Evolutionary conservation across 2,797 vertebrate species (phyloP), one percentile per base, ranked within the genome.

Genomic region (Eulemur albifrons): DNA sequence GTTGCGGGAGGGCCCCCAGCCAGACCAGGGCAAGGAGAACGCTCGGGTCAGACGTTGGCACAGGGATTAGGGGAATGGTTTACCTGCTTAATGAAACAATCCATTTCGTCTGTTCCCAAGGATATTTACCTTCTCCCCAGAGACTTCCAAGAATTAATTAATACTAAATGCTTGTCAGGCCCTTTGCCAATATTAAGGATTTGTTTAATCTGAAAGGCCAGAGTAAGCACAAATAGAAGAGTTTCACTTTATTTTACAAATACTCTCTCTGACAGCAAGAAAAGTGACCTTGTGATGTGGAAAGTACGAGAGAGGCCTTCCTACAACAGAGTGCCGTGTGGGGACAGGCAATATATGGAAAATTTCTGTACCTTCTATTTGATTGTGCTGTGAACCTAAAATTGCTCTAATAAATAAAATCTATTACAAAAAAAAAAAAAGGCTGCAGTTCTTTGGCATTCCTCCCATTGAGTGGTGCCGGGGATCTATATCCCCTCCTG

Each of bases 151-250:
- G 95, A 95, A 96, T 96, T 96, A 96, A 96, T 96, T 96, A 97
- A 97, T 96, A 89, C 93, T 96, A 97, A 97, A 95, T 80, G 85
- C 81, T 96, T 90, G 96, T 97, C 92, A 83, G 92, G 67, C 76
- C 72, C 73, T 92, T 97, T 92, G 96, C 93, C 96, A 95, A 57
- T 70, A 61, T 48, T 67, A 91, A 91, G 87, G 83, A 93, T 96
- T 72, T 82, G 67, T 94, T 95, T 95, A 69, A 73, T 76, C 91
- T 54, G 30, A 92, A 97, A 96, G 84, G 14, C 85, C n/a, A 59
- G 77, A 88, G 81, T 81, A 94, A 96, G 89, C 93, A 94, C 93
- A 88, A 90, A 94, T 25, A 72, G 69, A 84, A 59, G 61, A 48
- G 20, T 88, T 84, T 43, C 84, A 8, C 77, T 96, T 97, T 81